Evolutionary conservation across 1,140 invertebrate genomes (phyloP), one percentile per base, ranked within the genome.

Genomic region (Caenorhabditis briggsae): DNA sequence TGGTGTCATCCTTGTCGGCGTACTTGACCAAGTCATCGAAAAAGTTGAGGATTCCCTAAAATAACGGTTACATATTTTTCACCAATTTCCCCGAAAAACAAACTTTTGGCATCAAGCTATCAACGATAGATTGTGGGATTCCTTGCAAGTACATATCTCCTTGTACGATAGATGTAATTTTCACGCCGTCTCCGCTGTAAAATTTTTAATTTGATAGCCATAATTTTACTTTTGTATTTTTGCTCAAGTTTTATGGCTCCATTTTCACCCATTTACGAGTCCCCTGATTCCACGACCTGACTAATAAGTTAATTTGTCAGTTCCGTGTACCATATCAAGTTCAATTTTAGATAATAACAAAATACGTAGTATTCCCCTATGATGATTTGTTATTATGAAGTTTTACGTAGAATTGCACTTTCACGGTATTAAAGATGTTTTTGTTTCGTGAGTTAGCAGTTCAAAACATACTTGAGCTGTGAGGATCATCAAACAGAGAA

Each of bases 21-120:
- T 59, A 85, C 18, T 64, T 70, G 2, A 53, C 25, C 20, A 85
- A 43, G n/a, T 85, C 84, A 3, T 85, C 84, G n/a, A 85, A 85
- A 18, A 85, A 85, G 5, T n/a, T 48, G 0, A 50, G 11, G 12
- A 85, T 85, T 33, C 84, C 84, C 84, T 85, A 50, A 78, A 85
- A 74, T n/a, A n/a, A n/a, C n/a, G n/a, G n/a, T n/a, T n/a, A n/a
- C n/a, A n/a, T 3, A 33, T 33, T 33, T 33, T 33, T 3, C 3
- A 2, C 33, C 33, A 33, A 33, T 33, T 33, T 33, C 3, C 33
- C 33, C 33, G 3, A 65, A 82, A 41, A 18, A 5, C 14, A 16
- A 2, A 85, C 84, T 64, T 85, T 85, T n/a, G 84, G 84, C 41
- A 85, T 50, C 18, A 85, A 56, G 12, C 46, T 56, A 41, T 85